Evolutionary conservation across 2,113 vertebrate genomes (phyloP), one percentile per base, ranked within the genome.

Genomic region (Thalassarche chlororhynchos): DNA sequence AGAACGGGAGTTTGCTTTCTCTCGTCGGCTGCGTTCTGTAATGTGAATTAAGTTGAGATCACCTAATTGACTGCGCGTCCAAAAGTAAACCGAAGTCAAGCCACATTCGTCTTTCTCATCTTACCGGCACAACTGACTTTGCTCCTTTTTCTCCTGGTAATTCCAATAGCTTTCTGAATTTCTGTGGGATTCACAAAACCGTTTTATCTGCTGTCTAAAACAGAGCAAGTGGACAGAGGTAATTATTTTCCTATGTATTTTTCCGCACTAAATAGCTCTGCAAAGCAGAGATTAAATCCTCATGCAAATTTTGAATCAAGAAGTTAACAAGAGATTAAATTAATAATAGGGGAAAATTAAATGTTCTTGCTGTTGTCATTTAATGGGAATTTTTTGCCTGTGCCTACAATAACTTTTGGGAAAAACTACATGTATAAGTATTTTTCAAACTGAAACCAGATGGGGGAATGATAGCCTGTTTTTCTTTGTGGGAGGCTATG

Each of bases 371-470:
- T 95, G 90, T 74, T 97, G 74, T 88, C 92, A 23, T 96, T 94
- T 91, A 96, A 68, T 71, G 76, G 69, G 64, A 79, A 21, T 55
- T 83, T 93, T 82, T 80, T 75, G 6, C 68, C 77, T 8, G 5
- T 94, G 68, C 85, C 77, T 91, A 20, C 74, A 84, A 64, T 93
- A 96, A 93, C 61, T 76, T 90, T 81, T 13, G 52, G 84, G 75
- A 31, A 77, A 86, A 95, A 57, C 52, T 71, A 54, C 69, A 70
- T 34, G 2, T 54, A 36, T 74, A 90, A 94, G 85, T 90, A 90
- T 46, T 93, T 93, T 93, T 91, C 92, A 93, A 96, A 95, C 87
- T 88, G 65, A 94, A 97, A 93, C 88, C 97, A 97, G 97, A 95
- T 97, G 93, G 89, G 34, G 47, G 51, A 93, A 75, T 34, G 85